Evolutionary conservation across 2,797 vertebrate species (phyloP).

Genomic region (Fistularia tabacaria): DNA sequence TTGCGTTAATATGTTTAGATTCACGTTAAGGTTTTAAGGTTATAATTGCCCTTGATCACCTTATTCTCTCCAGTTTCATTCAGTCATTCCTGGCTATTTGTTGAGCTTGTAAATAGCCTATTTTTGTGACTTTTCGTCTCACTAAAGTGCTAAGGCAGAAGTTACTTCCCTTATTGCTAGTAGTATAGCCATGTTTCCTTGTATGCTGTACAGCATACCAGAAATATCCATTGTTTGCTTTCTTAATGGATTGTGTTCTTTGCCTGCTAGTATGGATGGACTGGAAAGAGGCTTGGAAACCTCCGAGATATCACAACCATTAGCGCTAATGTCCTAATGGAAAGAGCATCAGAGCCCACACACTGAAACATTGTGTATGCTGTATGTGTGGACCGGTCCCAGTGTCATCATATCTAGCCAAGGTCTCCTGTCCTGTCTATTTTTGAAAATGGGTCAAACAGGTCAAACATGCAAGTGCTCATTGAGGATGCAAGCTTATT

Average conservation of each 20-base stretch:
- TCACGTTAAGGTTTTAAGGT: conserved; percentile 7
- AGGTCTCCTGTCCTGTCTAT: conserved; percentile 41
- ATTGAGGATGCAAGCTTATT: neutral
- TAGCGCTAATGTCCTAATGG: conserved; percentile 76
- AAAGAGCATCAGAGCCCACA: conserved; percentile 67
- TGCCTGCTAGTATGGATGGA: conserved; percentile 32
- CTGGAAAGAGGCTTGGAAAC: conserved; percentile 63
- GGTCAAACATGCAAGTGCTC: conserved; percentile 1
- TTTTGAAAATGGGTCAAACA: neutral
- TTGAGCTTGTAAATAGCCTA: neutral
- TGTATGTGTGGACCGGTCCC: conserved; percentile 31
- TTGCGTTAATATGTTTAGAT: conserved; percentile 11
- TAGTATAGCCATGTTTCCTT: conserved; percentile 18
- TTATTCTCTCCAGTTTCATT: neutral
- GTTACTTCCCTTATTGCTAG: neutral
- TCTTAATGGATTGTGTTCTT: conserved; percentile 73
- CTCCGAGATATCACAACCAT: conserved; percentile 71
- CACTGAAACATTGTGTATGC: conserved; percentile 38
- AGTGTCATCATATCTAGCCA: conserved; percentile 49
- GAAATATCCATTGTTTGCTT: conserved; percentile 70
- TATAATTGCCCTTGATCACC: conserved; percentile 23
- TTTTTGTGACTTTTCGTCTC: neutral
- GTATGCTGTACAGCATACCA: conserved; percentile 26
- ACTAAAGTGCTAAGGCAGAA: conserved; percentile 12
- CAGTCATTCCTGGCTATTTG: conserved; percentile 2